Evolutionary conservation across 2,113 vertebrate species (phyloP).

Genomic region (Charadrius vociferus): DNA sequence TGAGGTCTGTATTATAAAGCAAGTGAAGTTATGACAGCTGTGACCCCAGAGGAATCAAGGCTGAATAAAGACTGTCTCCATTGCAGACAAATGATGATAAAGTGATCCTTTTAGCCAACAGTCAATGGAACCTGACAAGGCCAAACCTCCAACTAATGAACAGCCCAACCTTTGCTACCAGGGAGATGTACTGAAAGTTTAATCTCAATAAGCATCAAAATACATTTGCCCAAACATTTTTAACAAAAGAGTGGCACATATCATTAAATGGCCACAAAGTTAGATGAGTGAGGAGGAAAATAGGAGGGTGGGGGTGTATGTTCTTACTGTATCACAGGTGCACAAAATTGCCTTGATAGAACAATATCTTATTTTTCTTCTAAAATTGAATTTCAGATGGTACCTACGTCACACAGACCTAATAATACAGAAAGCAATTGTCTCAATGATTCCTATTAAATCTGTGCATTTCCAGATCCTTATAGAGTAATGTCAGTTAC

Average conservation of each 20-base stretch:
- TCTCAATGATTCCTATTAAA: conserved; percentile 67
- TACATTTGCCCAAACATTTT: conserved; percentile 61
- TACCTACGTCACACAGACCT: conserved; percentile 46
- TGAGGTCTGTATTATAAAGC: conserved; percentile 69
- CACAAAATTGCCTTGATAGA: conserved; percentile 58
- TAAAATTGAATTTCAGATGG: conserved; percentile 68
- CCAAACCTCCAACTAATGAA: conserved; percentile 89
- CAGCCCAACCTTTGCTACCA: conserved; percentile 79
- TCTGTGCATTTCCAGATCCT: conserved; percentile 69
- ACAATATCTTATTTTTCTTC: conserved; percentile 53
- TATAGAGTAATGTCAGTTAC: conserved; percentile 76
- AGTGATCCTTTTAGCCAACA: conserved; percentile 88
- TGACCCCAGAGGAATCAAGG: conserved; percentile 78
- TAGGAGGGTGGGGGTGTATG: background rate
- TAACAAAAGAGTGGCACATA: conserved; percentile 24
- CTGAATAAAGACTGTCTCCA: conserved; percentile 83
- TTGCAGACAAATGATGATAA: conserved; percentile 98
- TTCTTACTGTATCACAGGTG: conserved; percentile 45
- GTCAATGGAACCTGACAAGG: conserved; percentile 88
- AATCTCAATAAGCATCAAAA: conserved; percentile 76
- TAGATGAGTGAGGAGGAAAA: background rate
- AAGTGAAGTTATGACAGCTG: conserved; percentile 82
- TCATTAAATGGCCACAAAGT: background rate
- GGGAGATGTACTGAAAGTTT: conserved; percentile 64
- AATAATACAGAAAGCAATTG: conserved; percentile 60